These are phyloP conservation scores for Episyrphus balteatus DNA, from an alignment of 1,140 invertebrate species.

Conservation along the genomic window DNA sequence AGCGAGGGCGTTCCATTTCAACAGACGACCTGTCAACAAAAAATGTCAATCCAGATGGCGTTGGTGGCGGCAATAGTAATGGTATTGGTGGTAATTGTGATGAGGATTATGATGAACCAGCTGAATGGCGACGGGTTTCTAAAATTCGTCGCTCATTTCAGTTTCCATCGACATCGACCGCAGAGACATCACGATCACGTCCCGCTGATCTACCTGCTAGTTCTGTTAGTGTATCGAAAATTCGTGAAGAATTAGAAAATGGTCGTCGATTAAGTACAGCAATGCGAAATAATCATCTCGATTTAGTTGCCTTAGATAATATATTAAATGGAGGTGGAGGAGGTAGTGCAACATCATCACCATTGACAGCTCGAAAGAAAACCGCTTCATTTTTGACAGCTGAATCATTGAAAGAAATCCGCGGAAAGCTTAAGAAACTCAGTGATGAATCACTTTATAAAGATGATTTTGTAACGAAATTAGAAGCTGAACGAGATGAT, in stretches of 20 bases:
- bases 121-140: slow-evolving; percentile 46
- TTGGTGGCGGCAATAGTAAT: no score
- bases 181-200: slow-evolving; percentile 14
- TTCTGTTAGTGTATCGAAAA: slow-evolving; percentile 40
- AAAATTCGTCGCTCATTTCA: slow-evolving; percentile 50
- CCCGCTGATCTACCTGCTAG: slow-evolving; percentile 43
- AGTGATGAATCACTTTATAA: slow-evolving; percentile 35
- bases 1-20: slow-evolving; percentile 32
- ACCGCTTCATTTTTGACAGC: slow-evolving; percentile 42
- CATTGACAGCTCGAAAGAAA: slow-evolving; percentile 16
- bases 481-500: slow-evolving; percentile 26
- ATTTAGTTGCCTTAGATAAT: slow-evolving; percentile 39
- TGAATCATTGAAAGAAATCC: slow-evolving; percentile 46
- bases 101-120: slow-evolving; percentile 14
- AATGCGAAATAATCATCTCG: slow-evolving; percentile 39
- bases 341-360: slow-evolving; percentile 12
- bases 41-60: slow-evolving; percentile 11
- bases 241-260: slow-evolving; percentile 42
- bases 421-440: slow-evolving; percentile 41
- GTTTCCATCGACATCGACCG: slow-evolving; percentile 39
- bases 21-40: slow-evolving; percentile 32
- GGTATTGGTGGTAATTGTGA: slow-evolving; percentile 6
- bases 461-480: slow-evolving; percentile 35
- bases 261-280: slow-evolving; percentile 38
- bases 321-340: slow-evolving; percentile 36